Evolutionary conservation across 2,797 vertebrate genomes (phyloP), one percentile per base, ranked within the genome.

Genomic region (Melanogrammus aeglefinus): DNA sequence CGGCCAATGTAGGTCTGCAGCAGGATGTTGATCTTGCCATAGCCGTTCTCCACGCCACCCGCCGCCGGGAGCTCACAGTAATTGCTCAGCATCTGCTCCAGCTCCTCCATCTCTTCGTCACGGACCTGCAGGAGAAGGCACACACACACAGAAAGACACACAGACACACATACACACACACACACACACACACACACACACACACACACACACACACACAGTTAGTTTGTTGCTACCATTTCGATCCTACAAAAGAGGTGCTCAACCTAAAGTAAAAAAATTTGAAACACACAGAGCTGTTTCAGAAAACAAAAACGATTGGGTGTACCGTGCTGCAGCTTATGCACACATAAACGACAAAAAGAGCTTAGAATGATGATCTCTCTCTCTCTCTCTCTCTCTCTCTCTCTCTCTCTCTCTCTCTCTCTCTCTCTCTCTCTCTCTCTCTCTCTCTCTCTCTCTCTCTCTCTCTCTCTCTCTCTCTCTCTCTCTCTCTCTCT

Each of bases 21-120:
- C 71, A 99, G 94, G 77, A 99, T 96, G 94, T 99, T 99, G 89
- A 99, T 97, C 93, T 99, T 99, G 78, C 97, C 97, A 10, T 99
- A 98, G 89, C 94, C 93, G 80, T 99, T 99, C 92, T 99, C 98
- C 86, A 96, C 97, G 44, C 97, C 98, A 75, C 98, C 98, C 13
- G 96, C 93, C 39, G 96, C 95, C 8, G 96, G 95, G 75, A 99
- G 93, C 92, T 97, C 92, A 83, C 98, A 99, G 92, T 96, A 96
- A 91, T 93, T 94, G 77, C 80, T 88, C 87, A 97, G 86, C 90
- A 99, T 86, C 85, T 95, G 88, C 76, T 99, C 97, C 82, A 99
- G 91, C 80, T 99, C 98, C 80, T 97, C 96, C 93, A 96, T 86
- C 92, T 99, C 98, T 87, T 99, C 97, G 33, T 99, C 97, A 82